A percentile compares a stretch with the other conserved stretches of the same genome.
These are phyloP conservation scores for Patiria pectinifera DNA, from an alignment of 53 echinoderm and acorn worm species.

Conservation along the genomic window DNA sequence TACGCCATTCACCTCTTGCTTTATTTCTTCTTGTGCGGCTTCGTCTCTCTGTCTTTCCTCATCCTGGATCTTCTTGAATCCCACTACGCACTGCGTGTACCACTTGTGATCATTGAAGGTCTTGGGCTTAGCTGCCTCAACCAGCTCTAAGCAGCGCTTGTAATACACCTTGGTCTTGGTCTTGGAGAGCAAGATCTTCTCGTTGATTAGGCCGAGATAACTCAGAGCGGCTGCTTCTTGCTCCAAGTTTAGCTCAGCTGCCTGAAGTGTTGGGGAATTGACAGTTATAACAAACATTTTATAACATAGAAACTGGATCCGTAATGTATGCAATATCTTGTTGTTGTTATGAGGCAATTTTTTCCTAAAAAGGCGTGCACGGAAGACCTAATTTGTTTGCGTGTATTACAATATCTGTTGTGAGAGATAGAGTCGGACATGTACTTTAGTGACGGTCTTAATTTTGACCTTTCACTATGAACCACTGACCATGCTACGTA, in stretches of 20 bases:
- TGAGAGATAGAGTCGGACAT: too few relatives aligned
- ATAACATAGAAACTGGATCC: too few relatives aligned
- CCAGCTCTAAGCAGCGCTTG: conserved; percentile 33
- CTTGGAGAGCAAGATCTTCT: conserved; percentile 15
- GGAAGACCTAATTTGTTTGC: too few relatives aligned
- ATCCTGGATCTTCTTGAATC: conserved; percentile 8
- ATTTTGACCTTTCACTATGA: too few relatives aligned
- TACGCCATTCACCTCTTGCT: neutral
- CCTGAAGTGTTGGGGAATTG: neutral
- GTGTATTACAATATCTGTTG: too few relatives aligned
- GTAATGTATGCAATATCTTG: too few relatives aligned
- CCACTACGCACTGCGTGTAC: conserved; percentile 16
- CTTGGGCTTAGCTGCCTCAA: conserved; percentile 29
- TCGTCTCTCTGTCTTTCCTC: neutral
- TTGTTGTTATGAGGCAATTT: too few relatives aligned
- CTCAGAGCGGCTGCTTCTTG: conserved; percentile 45
- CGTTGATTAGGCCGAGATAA: conserved; percentile 19
- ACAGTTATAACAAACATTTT: neutral
- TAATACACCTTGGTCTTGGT: conserved; percentile 28
- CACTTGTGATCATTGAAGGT: conserved; percentile 15
- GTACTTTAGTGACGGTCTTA: too few relatives aligned
- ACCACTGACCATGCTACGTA: too few relatives aligned
- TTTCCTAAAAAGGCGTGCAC: too few relatives aligned
- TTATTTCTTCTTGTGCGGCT: neutral
- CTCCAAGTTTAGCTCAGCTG: conserved; percentile 35